phyloP scores from a whole-genome alignment of 1,140 invertebrate species.

The Scaptomyza hsui region DNA sequence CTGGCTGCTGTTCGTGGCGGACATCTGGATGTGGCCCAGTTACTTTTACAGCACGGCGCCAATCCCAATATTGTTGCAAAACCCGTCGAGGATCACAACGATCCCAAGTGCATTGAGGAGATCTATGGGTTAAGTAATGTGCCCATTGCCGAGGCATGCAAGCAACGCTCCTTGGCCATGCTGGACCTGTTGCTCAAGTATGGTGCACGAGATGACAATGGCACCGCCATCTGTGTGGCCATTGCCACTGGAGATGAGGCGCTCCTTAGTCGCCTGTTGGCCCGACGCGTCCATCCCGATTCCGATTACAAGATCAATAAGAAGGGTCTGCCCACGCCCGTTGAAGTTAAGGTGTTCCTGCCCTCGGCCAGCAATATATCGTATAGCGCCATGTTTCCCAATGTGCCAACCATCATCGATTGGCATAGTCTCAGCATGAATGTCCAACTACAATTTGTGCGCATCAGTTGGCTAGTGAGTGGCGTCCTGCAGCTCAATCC shows the following conservation, averaged over 20 bases:
- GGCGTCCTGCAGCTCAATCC: conserved; percentile 94
- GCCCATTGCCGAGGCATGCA: conserved; percentile 90
- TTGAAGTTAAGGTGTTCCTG: conserved; percentile 87
- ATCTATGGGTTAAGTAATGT: conserved; percentile 85
- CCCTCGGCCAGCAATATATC: conserved; percentile 88
- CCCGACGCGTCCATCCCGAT: conserved; percentile 89
- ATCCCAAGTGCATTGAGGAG: conserved; percentile 83
- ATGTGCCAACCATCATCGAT: conserved; percentile 94
- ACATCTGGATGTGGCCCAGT: conserved; percentile 89
- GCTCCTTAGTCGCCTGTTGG: conserved; percentile 67
- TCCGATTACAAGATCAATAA: conserved; percentile 95
- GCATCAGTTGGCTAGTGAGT: conserved; percentile 92
- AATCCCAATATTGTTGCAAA: conserved; percentile 88
- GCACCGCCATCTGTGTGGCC: conserved; percentile 88
- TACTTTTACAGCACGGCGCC: conserved; percentile 90
- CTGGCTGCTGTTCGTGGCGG: conserved; percentile 91
- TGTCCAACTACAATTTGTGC: conserved; percentile 88
- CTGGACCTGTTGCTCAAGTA: conserved; percentile 89
- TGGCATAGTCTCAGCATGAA: conserved; percentile 93
- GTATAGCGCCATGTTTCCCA: conserved; percentile 93
- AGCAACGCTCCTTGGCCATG: conserved; percentile 87
- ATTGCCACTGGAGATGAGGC: conserved; percentile 71
- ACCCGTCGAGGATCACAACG: conserved; percentile 84
- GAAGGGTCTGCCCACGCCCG: conserved; percentile 87
- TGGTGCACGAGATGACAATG: conserved; percentile 95